phyloP scores from a whole-genome alignment of 2,113 vertebrate genomes.

The Polypterus senegalus region DNA sequence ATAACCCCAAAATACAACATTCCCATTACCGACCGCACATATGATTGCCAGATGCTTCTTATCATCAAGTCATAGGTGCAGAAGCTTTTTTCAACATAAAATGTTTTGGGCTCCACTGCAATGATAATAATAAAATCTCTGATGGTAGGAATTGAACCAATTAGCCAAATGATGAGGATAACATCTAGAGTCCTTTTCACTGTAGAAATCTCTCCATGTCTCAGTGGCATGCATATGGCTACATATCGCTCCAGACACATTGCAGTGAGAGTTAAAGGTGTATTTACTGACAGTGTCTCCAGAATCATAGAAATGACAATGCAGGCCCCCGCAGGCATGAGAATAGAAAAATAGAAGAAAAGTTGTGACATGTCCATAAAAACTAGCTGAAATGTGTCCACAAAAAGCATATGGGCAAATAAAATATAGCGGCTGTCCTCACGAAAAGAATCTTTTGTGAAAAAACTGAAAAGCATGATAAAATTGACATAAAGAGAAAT shows the following conservation, averaged over 20 bases:
- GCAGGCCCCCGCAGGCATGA: not conserved
- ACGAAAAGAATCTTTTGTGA: slow-evolving; percentile 1
- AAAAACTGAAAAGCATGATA: slow-evolving; percentile 5
- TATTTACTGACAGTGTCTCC: not conserved
- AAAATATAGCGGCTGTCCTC: slow-evolving; percentile 13
- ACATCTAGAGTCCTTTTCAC: not conserved
- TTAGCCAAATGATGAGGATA: not conserved
- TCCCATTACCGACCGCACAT: not conserved
- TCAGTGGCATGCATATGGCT: not conserved
- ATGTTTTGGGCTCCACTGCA: not conserved
- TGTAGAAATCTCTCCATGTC: not conserved
- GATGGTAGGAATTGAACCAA: not conserved
- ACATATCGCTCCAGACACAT: not conserved
- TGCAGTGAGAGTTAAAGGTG: not conserved
- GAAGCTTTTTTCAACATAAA: not conserved
- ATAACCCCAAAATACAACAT: not conserved
- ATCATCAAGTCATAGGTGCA: not conserved
- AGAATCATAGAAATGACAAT: not conserved
- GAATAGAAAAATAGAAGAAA: not conserved
- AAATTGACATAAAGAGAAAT: slow-evolving; percentile 9
- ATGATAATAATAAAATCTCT: not conserved
- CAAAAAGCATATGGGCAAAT: slow-evolving; percentile 16
- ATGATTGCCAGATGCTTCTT: not conserved
- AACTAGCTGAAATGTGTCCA: slow-evolving; percentile 5
- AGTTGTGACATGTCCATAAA: not conserved